These are phyloP conservation scores for Drosophila engyochracea DNA, from an alignment of 2,888 invertebrate species.

Conservation along the genomic window DNA sequence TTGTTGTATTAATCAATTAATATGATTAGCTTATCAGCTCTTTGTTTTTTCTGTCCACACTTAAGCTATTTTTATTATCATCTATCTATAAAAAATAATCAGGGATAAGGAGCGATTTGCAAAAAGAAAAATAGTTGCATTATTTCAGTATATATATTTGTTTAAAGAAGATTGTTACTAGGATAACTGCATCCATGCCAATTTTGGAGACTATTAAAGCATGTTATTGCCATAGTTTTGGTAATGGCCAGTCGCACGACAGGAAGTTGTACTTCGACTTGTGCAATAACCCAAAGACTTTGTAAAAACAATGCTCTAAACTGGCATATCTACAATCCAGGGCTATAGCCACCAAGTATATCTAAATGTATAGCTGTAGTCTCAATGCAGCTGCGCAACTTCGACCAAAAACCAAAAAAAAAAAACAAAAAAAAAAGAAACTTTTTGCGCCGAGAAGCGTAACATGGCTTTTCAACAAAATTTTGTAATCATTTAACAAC, in stretches of 20 bases:
- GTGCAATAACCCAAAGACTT: slow-evolving; percentile 59
- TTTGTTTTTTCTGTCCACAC: too few relatives aligned
- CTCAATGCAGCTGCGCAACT: slow-evolving; percentile 75
- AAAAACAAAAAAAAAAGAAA: slow-evolving; percentile 64
- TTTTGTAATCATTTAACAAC: slow-evolving; percentile 80
- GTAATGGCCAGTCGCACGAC: slow-evolving; percentile 28
- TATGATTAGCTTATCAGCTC: slow-evolving; percentile 13
- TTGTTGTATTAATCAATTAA: neutral
- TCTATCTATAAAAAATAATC: neutral
- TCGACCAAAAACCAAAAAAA: slow-evolving; percentile 41
- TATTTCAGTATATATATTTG: neutral
- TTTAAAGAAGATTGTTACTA: neutral
- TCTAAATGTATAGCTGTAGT: slow-evolving; percentile 10
- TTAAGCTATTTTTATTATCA: neutral
- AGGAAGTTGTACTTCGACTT: slow-evolving; percentile 66
- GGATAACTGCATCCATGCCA: neutral
- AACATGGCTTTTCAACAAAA: slow-evolving; percentile 80
- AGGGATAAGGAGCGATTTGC: neutral
- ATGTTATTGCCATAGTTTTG: neutral
- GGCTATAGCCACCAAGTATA: slow-evolving; percentile 21
- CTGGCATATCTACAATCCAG: slow-evolving; percentile 21
- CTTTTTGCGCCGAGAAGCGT: slow-evolving; percentile 80
- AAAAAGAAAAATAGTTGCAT: neutral
- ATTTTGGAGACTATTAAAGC: slow-evolving; percentile 1
- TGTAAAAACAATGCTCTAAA: slow-evolving; percentile 31